These are phyloP conservation scores for Cyclina sinensis DNA, from an alignment of 1,140 invertebrate species.

Conservation along the genomic window DNA sequence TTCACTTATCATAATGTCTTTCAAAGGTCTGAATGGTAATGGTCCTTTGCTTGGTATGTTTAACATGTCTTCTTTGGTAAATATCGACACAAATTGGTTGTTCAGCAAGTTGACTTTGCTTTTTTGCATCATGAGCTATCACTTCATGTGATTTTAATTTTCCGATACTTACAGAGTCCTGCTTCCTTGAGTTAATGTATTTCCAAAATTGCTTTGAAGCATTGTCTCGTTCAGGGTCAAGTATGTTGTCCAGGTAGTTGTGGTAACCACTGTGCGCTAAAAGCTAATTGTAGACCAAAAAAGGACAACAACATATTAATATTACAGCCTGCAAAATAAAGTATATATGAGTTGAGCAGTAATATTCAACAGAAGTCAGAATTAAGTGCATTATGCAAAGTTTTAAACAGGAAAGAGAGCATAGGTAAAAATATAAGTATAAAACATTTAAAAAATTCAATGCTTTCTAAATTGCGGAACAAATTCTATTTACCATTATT, in stretches of 20 bases:
- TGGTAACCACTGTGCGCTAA: no score
- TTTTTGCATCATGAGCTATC: not conserved
- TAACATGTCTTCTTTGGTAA: not conserved
- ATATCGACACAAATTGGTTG: conserved; percentile 22
- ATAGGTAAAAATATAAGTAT: no score
- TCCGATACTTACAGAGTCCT: conserved; percentile 33
- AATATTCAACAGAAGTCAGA: no score
- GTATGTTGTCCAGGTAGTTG: conserved; percentile 22
- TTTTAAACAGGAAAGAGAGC: no score
- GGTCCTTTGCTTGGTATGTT: not conserved
- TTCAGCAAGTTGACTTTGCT: conserved; percentile 3
- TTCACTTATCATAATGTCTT: not conserved
- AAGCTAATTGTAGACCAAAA: not conserved
- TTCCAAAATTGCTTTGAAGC: conserved; percentile 40
- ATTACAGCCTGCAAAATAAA: no score
- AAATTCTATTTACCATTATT: no score
- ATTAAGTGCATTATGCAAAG: no score
- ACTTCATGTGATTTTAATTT: conserved; percentile 31
- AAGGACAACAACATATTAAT: no score
- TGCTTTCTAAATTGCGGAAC: no score
- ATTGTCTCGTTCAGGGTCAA: conserved; percentile 54
- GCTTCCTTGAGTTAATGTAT: conserved; percentile 48
- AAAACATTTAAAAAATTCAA: no score
- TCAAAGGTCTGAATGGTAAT: not conserved
- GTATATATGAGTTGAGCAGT: no score